These are phyloP conservation scores for Sylvilagus bachmani DNA, from an alignment of 2,113 vertebrate species.

Conservation along the genomic window DNA sequence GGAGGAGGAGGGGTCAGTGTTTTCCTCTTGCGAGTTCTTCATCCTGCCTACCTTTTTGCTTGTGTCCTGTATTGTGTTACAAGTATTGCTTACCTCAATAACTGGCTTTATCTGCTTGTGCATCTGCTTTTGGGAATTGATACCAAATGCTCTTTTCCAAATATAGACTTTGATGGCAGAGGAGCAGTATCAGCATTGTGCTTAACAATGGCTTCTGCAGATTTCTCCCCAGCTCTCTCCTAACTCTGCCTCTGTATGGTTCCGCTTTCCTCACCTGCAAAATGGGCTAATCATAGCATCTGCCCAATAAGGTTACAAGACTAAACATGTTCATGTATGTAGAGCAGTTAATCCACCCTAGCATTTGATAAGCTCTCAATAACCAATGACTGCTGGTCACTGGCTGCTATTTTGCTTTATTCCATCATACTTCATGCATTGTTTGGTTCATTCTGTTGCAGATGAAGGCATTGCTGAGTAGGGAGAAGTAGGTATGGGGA, in stretches of 20 bases:
- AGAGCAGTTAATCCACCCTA: background rate
- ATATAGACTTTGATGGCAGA: background rate
- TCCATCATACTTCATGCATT: background rate
- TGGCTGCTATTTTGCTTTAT: background rate
- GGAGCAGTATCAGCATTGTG: background rate
- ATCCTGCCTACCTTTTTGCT: background rate
- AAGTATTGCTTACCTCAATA: background rate
- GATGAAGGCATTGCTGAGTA: background rate
- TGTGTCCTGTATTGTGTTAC: too few relatives aligned
- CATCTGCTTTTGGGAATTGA: background rate
- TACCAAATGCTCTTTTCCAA: background rate
- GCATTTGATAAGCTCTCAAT: background rate
- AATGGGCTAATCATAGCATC: background rate
- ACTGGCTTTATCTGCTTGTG: background rate
- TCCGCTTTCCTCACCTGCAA: background rate
- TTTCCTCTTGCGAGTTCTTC: background rate
- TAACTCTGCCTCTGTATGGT: background rate
- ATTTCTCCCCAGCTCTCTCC: background rate
- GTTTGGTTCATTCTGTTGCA: background rate
- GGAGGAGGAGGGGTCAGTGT: background rate
- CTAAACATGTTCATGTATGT: background rate
- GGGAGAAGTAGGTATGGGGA: background rate
- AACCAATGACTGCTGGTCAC: background rate
- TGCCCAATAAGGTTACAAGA: background rate
- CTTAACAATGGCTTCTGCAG: background rate